Evolutionary conservation across 2,888 invertebrate genomes (phyloP), one percentile per base, ranked within the genome.

Genomic region (Dione juno): DNA sequence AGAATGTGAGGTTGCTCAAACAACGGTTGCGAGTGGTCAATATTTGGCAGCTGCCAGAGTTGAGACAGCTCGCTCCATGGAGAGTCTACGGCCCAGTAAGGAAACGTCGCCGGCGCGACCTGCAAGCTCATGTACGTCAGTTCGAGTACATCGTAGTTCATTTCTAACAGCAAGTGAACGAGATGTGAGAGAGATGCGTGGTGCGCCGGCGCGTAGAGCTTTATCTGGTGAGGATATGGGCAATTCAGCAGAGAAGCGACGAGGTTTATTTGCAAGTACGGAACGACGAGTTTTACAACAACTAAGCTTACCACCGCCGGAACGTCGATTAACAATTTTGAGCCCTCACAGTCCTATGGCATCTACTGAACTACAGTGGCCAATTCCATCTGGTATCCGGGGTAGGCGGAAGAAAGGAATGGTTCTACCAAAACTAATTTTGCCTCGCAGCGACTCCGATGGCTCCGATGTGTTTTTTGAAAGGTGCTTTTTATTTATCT

Each of bases 331-430:
- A 66, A 97, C 96, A 52, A 97, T 97, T 71, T 89, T 97, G 71
- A 97, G 97, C 77, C 96, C 96, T 0, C 96, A 96, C 84, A 96
- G 96, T 81, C 97, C 97, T 0, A 94, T 96, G 81, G 95, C 96
- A 71, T 68, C 74, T 8, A 93, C 94, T 74, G 97, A 97, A 78
- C 90, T 96, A 76, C 94, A 94, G 78, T 94, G 95, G 88, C 93
- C 95, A 65, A 86, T 94, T 45, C 94, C 94, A 69, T 88, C 94
- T 21, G 94, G 94, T 16, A 91, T 95, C 76, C 94, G 94, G 77
- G 94, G 94, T 41, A 91, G 96, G 71, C 92, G 96, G 81, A 96
- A 96, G 90, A 96, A 96, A 84, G 95, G 96, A 74, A 95, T 96
- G 88, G 95, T 96, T 77, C 90, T 96, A 81, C 96, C 96, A 66